These are phyloP conservation scores for Odontamblyopus lacepedii DNA, from an alignment of 2,797 vertebrate species.

Conservation along the genomic window DNA sequence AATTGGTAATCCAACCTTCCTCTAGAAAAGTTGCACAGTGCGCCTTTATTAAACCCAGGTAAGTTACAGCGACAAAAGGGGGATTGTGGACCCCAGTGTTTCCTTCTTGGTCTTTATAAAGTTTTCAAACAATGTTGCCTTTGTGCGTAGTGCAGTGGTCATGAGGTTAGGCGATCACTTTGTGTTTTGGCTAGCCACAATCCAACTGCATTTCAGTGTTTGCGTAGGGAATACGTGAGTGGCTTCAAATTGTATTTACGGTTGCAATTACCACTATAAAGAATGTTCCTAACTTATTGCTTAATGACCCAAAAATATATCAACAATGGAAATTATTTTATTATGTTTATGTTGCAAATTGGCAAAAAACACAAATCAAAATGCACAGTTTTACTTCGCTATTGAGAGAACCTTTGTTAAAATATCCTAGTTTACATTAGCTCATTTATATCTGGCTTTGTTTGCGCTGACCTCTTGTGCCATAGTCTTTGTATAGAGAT, in stretches of 20 bases:
- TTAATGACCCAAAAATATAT: background rate
- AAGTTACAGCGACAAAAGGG: background rate
- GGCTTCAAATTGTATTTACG: too few relatives aligned
- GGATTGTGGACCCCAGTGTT: background rate
- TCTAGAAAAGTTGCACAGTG: background rate
- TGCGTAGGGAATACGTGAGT: background rate
- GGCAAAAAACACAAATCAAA: background rate
- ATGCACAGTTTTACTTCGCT: background rate
- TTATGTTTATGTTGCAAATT: background rate
- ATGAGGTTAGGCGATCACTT: background rate
- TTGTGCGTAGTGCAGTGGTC: background rate
- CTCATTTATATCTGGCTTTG: constrained; percentile 5
- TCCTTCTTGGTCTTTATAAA: background rate
- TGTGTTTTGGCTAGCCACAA: background rate
- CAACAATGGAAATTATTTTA: background rate
- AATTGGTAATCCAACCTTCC: too few relatives aligned
- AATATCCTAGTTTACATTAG: background rate
- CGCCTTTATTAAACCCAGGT: background rate
- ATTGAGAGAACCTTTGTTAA: background rate
- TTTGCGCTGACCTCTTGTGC: constrained; percentile 67
- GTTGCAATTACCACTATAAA: background rate
- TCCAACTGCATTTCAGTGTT: background rate
- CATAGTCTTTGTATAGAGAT: constrained; percentile 36
- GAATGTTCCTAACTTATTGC: background rate
- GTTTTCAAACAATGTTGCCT: background rate